Evolutionary conservation across 2,888 invertebrate species (phyloP), one percentile per base, ranked within the genome.

Genomic region (Drosophila ezoana): DNA sequence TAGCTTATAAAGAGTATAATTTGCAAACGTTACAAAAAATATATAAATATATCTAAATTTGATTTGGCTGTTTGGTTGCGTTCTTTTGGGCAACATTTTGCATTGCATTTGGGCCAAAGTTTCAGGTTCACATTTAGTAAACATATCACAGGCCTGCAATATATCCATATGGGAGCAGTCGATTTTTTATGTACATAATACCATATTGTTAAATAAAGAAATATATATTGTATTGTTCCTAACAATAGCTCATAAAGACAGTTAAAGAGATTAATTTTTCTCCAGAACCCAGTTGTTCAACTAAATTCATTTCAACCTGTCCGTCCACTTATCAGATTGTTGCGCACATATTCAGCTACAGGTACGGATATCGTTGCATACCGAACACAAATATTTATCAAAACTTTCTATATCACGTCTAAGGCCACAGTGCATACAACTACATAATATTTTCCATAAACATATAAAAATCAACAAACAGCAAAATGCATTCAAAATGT

Each of bases 401-500:
- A 76, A 53, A 60, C 64, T 67, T 76, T 64, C 76, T 68, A 65
- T 51, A 69, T 48, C 51, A 49, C 32, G 61, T 45, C 48, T 43
- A 51, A 16, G 28, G 53, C 53, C 18, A 45, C 37, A 51, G 49
- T 53, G 71, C 45, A 41, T 60, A 63, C 9, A 77, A 43, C 54
- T 60, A 72, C 38, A 48, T 41, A 66, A 47, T 48, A 66, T 65
- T 70, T 57, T 63, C 62, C 71, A 64, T 33, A 5, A 68, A 57
- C 40, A 20, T 28, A 28, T 28, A 8, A 8, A 28, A 8, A 28
- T 28, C 28, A 47, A 3, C 64, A 16, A 54, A 65, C 48, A 41
- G 52, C 41, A 20, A 51, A 80, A 76, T 85, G 81, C 82, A 79
- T 82, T 76, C 76, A 82, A 87, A 84, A 78, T 85, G 85, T 82